phyloP scores from a whole-genome alignment of 2,797 vertebrate species.

The Aulostomus chinensis region DNA sequence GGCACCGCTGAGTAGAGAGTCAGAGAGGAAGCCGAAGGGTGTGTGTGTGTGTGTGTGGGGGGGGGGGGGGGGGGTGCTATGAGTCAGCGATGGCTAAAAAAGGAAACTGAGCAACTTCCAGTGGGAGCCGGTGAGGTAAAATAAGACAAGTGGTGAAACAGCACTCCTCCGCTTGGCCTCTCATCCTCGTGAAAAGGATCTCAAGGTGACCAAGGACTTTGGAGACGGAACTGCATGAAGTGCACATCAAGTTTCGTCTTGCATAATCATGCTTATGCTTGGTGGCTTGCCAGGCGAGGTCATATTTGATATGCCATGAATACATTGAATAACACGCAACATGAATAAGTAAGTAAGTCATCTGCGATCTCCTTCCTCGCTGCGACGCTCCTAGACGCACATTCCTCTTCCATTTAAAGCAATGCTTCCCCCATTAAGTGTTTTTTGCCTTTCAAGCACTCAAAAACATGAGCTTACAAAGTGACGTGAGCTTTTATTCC shows the following conservation, averaged over 20 bases:
- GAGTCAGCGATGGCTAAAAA: slow-evolving; percentile 80
- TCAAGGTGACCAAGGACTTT: slow-evolving; percentile 45
- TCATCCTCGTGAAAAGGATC: slow-evolving; percentile 33
- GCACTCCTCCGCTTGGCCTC: slow-evolving; percentile 41
- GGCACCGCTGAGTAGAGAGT: slow-evolving; percentile 27
- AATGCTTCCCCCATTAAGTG: too few species aligned
- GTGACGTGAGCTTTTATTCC: too few species aligned
- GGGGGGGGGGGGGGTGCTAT: slow-evolving; percentile 36
- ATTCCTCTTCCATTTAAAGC: too few species aligned
- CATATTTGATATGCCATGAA: slow-evolving; percentile 9
- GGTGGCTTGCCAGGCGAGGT: neutral
- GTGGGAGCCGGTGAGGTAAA: slow-evolving; percentile 54
- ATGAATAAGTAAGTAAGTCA: slow-evolving; percentile 7
- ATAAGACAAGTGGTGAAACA: slow-evolving; percentile 65
- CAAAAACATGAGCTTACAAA: too few species aligned
- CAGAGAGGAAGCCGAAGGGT: too few species aligned
- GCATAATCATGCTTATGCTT: slow-evolving; percentile 13
- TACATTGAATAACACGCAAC: slow-evolving; percentile 5
- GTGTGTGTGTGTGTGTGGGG: too few species aligned
- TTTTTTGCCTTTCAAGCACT: too few species aligned
- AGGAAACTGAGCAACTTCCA: slow-evolving; percentile 68
- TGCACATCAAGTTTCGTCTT: slow-evolving; percentile 27
- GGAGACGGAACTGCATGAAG: slow-evolving; percentile 15
- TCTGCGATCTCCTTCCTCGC: neutral
- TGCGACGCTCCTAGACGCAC: too few species aligned